Base-by-base conservation (phyloP, 2,797 vertebrate genomes). In the Hybognathus amarus region DNA sequence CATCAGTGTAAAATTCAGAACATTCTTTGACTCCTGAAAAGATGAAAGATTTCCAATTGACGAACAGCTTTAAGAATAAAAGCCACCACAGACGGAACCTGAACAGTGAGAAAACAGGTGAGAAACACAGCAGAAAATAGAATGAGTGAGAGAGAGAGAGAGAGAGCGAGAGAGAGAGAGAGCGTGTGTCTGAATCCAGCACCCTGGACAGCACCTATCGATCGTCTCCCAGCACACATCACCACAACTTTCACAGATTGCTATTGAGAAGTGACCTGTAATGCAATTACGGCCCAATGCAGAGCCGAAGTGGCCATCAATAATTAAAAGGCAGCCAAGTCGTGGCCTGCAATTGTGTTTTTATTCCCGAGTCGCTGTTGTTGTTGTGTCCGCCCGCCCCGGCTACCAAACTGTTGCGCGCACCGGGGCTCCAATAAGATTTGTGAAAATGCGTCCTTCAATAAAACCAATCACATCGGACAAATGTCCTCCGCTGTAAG, bases 251-350 rank as follows among this genome's bases (percentile, higher is more conserved):
- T 96, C 95, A 96, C 96, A 98, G 97, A 99, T 98, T 97, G 97
- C 96, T 97, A 98, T 97, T 98, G 97, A 98, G 97, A 97, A 97
- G 97, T 98, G 97, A 98, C 97, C 97, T 97, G 97, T 98, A 97
- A 98, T 97, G 95, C 97, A 97, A 98, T 99, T 97, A 98, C 96
- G 94, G 95, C 93, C 96, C 97, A 96, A 97, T 97, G 96, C 95
- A 93, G 90, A 91, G 91, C 91, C 92, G 96, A 94, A 95, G 95
- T 95, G 96, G 95, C 96, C 96, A 98, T 98, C 97, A 98, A 98
- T 98, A 97, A 97, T 98, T 97, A 98, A 98, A 97, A 93, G 93
- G 94, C 93, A 95, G 95, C 93, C 89, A 92, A 93, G 90, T 92
- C 90, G 87, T n/a, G 92, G 92, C 91, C 90, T 59, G 77, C 91